phyloP scores from a whole-genome alignment of 2,797 vertebrate species.

The Poeciliopsis gracilis region DNA sequence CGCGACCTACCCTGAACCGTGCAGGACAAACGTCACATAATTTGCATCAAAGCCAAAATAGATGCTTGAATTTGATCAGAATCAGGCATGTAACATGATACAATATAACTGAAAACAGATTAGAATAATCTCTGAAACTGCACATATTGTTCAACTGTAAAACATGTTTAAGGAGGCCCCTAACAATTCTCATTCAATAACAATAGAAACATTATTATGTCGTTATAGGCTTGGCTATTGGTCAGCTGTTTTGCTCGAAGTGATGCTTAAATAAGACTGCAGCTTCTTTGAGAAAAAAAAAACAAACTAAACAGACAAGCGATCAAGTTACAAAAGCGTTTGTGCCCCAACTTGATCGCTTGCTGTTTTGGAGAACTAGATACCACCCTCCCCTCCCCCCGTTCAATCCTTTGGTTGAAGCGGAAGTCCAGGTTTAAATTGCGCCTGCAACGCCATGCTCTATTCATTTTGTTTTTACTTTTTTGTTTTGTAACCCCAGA shows the following conservation, averaged over 20 bases:
- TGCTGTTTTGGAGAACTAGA: neutral
- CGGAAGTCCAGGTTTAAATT: slow-evolving; percentile 55
- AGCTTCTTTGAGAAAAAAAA: neutral
- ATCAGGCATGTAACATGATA: neutral
- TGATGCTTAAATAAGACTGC: neutral
- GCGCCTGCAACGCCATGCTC: slow-evolving; percentile 31
- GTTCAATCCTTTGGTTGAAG: slow-evolving; percentile 18
- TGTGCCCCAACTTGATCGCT: neutral
- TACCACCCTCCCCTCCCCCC: neutral
- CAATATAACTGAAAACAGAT: neutral
- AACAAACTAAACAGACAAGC: neutral
- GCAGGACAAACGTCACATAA: neutral
- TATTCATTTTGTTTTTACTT: slow-evolving; percentile 34
- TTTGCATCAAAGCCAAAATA: neutral
- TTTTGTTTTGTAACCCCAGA: slow-evolving; percentile 50
- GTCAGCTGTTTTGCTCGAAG: slow-evolving; percentile 43
- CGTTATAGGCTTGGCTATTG: slow-evolving; percentile 19
- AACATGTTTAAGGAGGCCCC: neutral
- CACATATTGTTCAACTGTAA: neutral
- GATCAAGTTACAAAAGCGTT: neutral
- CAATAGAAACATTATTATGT: slow-evolving; percentile 7
- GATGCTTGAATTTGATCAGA: neutral
- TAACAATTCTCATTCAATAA: slow-evolving; percentile 21
- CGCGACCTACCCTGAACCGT: neutral
- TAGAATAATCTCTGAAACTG: neutral